These are phyloP conservation scores for Morelia viridis DNA, from an alignment of 2,797 vertebrate species.

Conservation along the genomic window DNA sequence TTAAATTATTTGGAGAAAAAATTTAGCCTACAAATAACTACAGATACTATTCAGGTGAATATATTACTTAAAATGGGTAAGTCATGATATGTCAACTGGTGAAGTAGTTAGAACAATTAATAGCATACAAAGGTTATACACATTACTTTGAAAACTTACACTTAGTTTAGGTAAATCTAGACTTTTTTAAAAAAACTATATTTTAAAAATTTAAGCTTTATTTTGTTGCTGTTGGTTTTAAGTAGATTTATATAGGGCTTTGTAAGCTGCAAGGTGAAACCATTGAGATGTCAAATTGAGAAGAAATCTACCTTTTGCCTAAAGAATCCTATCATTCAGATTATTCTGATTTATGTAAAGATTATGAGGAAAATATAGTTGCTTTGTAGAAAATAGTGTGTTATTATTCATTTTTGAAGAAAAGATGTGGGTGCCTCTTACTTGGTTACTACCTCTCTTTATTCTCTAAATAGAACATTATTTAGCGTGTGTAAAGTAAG, in stretches of 20 bases:
- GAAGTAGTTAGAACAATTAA: background rate
- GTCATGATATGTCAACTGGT: background rate
- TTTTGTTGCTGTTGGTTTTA: too few relatives aligned
- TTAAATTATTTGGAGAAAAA: too few relatives aligned
- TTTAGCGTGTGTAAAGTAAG: background rate
- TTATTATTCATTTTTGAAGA: background rate
- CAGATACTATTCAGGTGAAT: too few relatives aligned
- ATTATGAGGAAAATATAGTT: background rate
- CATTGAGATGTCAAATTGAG: too few relatives aligned
- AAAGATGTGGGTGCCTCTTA: background rate
- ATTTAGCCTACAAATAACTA: too few relatives aligned
- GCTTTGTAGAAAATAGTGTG: background rate
- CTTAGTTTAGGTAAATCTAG: background rate
- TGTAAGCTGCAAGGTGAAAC: background rate
- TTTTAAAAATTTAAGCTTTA: too few relatives aligned
- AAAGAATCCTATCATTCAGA: background rate
- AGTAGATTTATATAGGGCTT: background rate
- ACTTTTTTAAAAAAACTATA: background rate
- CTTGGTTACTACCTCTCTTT: background rate
- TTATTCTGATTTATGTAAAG: background rate
- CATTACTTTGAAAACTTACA: background rate
- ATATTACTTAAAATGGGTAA: background rate
- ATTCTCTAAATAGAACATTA: background rate
- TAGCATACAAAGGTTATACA: background rate
- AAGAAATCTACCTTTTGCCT: too few relatives aligned